Evolutionary conservation across 2,113 vertebrate genomes (phyloP).

Genomic region (Colistium nudipinnis): DNA sequence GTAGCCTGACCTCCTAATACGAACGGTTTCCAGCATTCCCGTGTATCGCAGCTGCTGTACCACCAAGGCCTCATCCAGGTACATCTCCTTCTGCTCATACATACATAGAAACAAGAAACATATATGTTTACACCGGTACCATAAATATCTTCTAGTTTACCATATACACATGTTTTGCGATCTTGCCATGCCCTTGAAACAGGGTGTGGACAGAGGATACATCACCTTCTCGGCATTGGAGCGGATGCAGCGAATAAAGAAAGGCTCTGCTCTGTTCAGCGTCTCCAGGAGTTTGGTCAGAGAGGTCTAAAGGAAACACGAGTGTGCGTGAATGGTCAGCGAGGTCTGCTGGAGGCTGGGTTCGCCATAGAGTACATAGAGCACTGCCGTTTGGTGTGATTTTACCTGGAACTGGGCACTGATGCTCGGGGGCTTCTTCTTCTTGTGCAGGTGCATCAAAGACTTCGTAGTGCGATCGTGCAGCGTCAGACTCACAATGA

Average conservation of each 20-base stretch:
- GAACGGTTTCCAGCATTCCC: slow-evolving; percentile 97
- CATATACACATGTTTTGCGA: too few species aligned
- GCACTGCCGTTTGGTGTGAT: not conserved
- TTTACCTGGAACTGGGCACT: slow-evolving; percentile 97
- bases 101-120: slow-evolving; percentile 24
- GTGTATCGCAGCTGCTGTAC: slow-evolving; percentile 97
- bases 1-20: slow-evolving; percentile 95
- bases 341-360: not conserved
- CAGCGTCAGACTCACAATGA: slow-evolving; percentile 92
- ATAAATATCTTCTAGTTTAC: too few species aligned
- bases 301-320: slow-evolving; percentile 83
- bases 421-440: slow-evolving; percentile 98
- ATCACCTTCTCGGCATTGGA: slow-evolving; percentile 96
- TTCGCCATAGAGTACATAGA: not conserved
- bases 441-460: slow-evolving; percentile 95
- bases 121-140: not conserved
- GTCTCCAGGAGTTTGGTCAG: slow-evolving; percentile 94
- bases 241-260: slow-evolving; percentile 98
- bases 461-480: slow-evolving; percentile 96
- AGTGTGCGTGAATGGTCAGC: not conserved
- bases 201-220: not conserved
- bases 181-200: not conserved
- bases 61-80: slow-evolving; percentile 91
- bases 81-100: slow-evolving; percentile 89
- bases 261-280: slow-evolving; percentile 92